Evolutionary conservation across 2,113 vertebrate species (phyloP).

Genomic region (Anoplopoma fimbria): DNA sequence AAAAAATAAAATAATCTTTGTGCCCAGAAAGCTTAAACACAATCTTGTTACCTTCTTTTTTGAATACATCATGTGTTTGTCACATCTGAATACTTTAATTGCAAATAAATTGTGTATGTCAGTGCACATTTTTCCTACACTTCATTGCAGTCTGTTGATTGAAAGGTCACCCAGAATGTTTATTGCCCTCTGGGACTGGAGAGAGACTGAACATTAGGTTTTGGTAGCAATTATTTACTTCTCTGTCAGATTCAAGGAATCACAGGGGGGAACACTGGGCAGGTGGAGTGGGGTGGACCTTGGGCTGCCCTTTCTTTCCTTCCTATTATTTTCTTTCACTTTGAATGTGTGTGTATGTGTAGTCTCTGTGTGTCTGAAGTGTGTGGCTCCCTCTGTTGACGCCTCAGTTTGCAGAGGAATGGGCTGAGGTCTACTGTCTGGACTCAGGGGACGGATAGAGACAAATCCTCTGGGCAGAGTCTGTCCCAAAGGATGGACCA

Average conservation of each 20-base stretch:
- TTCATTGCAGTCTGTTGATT: background rate
- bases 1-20: background rate
- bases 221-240: constrained; percentile 16
- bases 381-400: background rate
- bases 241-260: constrained; percentile 31
- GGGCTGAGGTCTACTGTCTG: background rate
- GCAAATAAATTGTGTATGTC: background rate
- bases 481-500: background rate
- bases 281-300: constrained; percentile 32
- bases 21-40: background rate
- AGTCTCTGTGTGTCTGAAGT: background rate
- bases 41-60: background rate
- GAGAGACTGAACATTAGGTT: background rate
- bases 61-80: background rate
- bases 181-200: background rate
- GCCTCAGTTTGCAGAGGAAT: background rate
- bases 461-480: background rate
- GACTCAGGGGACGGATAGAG: constrained; percentile 16
- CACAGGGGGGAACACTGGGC: constrained; percentile 16
- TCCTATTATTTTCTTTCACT: constrained; percentile 11
- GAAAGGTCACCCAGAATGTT: background rate
- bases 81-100: background rate
- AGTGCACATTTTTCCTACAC: background rate
- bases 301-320: constrained; percentile 3
- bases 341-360: background rate